Base-by-base conservation (phyloP, 2,888 invertebrate species). In the Rugalucina vietnamica region DNA sequence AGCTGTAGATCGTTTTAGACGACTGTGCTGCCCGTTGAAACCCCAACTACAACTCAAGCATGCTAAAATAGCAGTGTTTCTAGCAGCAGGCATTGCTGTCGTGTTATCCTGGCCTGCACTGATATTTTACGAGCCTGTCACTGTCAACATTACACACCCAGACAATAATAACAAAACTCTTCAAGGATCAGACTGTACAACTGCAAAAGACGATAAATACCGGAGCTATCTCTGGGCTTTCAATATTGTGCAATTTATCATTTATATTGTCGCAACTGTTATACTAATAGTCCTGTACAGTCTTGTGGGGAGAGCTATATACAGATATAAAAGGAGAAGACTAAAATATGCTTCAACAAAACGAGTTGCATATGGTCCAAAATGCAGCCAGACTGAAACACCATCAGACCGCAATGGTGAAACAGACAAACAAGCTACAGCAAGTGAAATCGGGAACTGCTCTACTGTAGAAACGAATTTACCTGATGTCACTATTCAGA, bases 21-120 rank as follows among this genome's bases (percentile, higher is more conserved):
- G 91, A 43, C 87, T 93, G 8, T 92, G 93, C 70, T 84, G 76
- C n/a, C 93, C 92, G 0, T 87, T 92, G 18, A 83, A 88, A 32
- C 78, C 78, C 18, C 92, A 93, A 74, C 84, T 92, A 37, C 78
- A 83, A 1, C 34, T 86, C 0, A 79, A 70, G n/a, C 74, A 89
- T 18, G 88, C 90, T 8, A 91, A 89, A 72, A 65, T 87, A 12
- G 85, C 87, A 0, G 76, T 84, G 32, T 60, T 71, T 0, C 24
- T 76, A 2, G 71, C 89, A 1, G 27, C 79, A 4, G 70, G 70
- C 5, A 73, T 85, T 21, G 80, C 91, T 0, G 12, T 87, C 8
- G 39, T 88, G 18, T 54, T 90, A 8, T 87, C 91, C 0, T 90
- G 91, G 88, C 90, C 91, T 5, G 83, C 89, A 29, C 60, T 87